Conservation (phyloP, 2,797 vertebrate species). For the Gadopsis marmoratus region DNA sequence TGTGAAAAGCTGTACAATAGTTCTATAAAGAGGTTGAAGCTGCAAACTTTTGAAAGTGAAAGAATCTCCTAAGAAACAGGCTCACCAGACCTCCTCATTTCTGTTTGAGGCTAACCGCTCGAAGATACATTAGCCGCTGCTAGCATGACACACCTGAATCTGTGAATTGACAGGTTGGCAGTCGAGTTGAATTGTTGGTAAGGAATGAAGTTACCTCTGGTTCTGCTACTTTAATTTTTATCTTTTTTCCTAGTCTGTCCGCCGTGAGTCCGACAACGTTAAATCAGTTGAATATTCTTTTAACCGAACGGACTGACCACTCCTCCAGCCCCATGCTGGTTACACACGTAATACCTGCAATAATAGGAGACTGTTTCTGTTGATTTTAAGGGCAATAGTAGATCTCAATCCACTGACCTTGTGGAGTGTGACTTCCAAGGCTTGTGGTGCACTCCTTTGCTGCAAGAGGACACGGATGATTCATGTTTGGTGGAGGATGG, state of each 20-base stretch:
- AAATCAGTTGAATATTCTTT: not conserved
- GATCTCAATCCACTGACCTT: conserved; percentile 83
- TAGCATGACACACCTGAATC: not conserved
- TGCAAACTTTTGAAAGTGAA: not conserved
- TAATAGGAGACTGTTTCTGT: not conserved
- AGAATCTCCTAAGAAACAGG: not conserved
- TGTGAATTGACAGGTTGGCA: not conserved
- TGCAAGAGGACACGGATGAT: conserved; percentile 81
- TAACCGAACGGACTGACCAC: not conserved
- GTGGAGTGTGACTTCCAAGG: conserved; percentile 86
- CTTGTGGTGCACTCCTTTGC: conserved; percentile 79
- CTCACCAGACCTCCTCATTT: not conserved
- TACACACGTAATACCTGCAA: too few species aligned
- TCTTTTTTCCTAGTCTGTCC: not conserved
- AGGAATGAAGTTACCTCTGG: not conserved
- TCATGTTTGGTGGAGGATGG: conserved; percentile 82
- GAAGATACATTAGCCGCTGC: not conserved
- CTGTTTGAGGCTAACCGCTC: not conserved
- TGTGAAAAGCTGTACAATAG: not conserved
- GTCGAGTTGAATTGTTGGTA: not conserved
- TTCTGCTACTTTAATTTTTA: not conserved
- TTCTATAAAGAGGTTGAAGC: not conserved
- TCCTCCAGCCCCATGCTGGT: not conserved
- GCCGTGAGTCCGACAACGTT: not conserved
- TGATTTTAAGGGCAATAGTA: not conserved